Conservation (phyloP, 2,888 invertebrate species). For the Napeogenes sylphis region DNA sequence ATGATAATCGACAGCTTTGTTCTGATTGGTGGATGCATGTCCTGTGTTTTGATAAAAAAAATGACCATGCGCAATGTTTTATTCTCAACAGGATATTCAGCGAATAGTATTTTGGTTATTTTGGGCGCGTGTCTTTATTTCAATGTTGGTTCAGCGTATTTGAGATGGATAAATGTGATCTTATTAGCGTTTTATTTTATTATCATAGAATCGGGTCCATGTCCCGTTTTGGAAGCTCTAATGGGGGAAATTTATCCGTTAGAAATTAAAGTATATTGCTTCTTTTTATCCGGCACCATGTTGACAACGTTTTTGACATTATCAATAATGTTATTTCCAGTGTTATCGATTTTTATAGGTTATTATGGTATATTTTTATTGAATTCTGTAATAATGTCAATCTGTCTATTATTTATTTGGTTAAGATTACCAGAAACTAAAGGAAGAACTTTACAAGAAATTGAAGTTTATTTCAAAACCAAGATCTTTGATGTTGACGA, state of each 20-base stretch:
- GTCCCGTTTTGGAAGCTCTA: conserved; percentile 36
- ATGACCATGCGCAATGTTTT: conserved; percentile 27
- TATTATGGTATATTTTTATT: conserved; percentile 38
- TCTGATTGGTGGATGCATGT: conserved; percentile 20
- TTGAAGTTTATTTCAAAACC: conserved; percentile 37
- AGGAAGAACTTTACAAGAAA: conserved; percentile 32
- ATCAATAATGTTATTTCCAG: conserved; percentile 31
- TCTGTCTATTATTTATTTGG: conserved; percentile 35
- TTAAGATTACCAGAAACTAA: conserved; percentile 38
- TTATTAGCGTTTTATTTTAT: conserved; percentile 35
- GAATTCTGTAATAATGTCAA: conserved; percentile 29
- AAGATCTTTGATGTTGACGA: conserved; percentile 19
- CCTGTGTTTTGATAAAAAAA: conserved; percentile 22
- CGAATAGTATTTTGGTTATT: conserved; percentile 20
- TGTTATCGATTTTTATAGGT: conserved; percentile 30
- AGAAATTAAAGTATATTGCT: conserved; percentile 35
- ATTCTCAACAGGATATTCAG: conserved; percentile 22
- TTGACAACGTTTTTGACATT: conserved; percentile 30
- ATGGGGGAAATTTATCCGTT: conserved; percentile 38
- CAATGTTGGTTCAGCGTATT: conserved; percentile 14
- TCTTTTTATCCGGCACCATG: conserved; percentile 30
- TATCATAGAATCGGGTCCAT: conserved; percentile 33
- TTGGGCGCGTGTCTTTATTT: conserved; percentile 27
- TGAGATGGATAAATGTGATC: conserved; percentile 24
- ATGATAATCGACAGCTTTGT: conserved; percentile 26